These are phyloP conservation scores for Pteruthius melanotis DNA, from an alignment of 2,113 vertebrate genomes.

Conservation along the genomic window DNA sequence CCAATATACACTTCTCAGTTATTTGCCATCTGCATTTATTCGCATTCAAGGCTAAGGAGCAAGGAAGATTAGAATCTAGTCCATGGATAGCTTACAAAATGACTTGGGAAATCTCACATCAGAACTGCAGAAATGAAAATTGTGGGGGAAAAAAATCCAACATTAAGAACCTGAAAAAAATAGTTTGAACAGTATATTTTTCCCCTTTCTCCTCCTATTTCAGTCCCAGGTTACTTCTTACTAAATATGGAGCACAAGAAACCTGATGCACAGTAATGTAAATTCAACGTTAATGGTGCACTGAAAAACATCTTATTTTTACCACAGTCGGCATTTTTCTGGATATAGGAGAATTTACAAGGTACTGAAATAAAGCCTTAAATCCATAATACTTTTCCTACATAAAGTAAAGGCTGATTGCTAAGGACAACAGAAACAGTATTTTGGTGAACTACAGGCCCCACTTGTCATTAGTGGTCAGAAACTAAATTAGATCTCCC, in stretches of 20 bases:
- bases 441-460: constrained; percentile 40
- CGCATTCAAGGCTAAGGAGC: background rate
- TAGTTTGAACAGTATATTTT: background rate
- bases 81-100: constrained; percentile 23
- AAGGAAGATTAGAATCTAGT: constrained; percentile 28
- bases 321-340: constrained; percentile 11
- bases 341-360: constrained; percentile 34
- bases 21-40: background rate
- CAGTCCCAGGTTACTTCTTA: constrained; percentile 29
- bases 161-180: constrained; percentile 26
- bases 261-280: constrained; percentile 35
- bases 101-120: constrained; percentile 8
- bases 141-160: background rate
- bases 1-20: background rate
- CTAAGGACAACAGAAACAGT: constrained; percentile 32
- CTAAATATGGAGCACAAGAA: constrained; percentile 51
- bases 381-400: constrained; percentile 7
- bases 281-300: constrained; percentile 43
- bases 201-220: background rate
- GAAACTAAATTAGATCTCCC: constrained; percentile 54
- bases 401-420: constrained; percentile 50
- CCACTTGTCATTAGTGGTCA: constrained; percentile 58
- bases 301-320: constrained; percentile 27
- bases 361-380: constrained; percentile 50
- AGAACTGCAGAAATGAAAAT: constrained; percentile 29